Evolutionary conservation across 2,113 vertebrate genomes (phyloP).

Genomic region (Lynx canadensis): DNA sequence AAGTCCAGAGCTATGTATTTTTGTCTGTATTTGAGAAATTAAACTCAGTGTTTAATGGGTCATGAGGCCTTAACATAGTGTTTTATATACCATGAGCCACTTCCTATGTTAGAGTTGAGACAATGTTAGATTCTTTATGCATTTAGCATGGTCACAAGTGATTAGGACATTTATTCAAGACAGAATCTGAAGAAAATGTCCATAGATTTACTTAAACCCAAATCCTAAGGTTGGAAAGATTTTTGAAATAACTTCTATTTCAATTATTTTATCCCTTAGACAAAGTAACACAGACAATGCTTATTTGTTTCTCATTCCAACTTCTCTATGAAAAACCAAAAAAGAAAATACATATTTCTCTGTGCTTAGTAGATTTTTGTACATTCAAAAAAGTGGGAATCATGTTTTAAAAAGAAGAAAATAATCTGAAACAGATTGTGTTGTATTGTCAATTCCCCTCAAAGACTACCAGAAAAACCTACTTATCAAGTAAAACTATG

Average conservation of each 20-base stretch:
- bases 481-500: background rate
- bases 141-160: background rate
- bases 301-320: background rate
- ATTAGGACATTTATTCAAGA: background rate
- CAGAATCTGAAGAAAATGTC: background rate
- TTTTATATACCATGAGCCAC: background rate
- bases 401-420: background rate
- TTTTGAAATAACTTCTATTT: background rate
- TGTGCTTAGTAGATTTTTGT: background rate
- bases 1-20: constrained; percentile 49
- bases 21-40: constrained; percentile 60
- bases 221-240: background rate
- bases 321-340: background rate
- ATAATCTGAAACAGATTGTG: background rate
- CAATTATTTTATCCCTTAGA: background rate
- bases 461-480: background rate
- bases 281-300: background rate
- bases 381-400: background rate
- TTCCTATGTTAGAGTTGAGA: background rate
- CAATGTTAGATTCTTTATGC: background rate
- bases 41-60: constrained; percentile 35
- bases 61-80: background rate
- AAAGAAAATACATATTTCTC: background rate
- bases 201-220: background rate
- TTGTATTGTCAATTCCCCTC: background rate